Evolutionary conservation across 2,888 invertebrate genomes (phyloP), one percentile per base, ranked within the genome.

Genomic region (Hemicrepidius hirtus): DNA sequence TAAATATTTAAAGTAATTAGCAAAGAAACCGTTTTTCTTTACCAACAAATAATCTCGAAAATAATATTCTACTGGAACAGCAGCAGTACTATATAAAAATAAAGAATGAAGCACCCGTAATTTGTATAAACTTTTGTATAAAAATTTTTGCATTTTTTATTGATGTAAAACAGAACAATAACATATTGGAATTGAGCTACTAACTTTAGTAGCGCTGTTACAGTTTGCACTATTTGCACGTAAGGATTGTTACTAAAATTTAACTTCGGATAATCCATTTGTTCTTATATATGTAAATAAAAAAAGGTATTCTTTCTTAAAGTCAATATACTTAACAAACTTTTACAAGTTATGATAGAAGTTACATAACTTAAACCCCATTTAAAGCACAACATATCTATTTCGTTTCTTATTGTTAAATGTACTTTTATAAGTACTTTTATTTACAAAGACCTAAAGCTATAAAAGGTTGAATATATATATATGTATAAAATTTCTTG

Each of bases 131-230:
- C 9, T 59, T 41, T 60, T 60, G 12, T 60, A 18, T 59, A 59
- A 40, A 60, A 55, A 55, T 9, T 32, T 55, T 21, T 60, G n/a
- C 55, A 24, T 12, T 16, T 41, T 67, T 59, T 57, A 46, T 67
- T 40, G 37, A 68, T 62, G 68, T 68, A 68, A 69, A 68, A 69
- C 69, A 65, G 65, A 66, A 71, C 71, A 71, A 71, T 71, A 71
- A 71, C 40, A 21, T 71, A 60, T 60, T 66, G 71, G 71, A 71
- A 71, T 71, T 71, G 71, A 71, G 60, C 60, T 70, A 65, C 70
- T 35, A 28, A 35, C 32, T 69, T 50, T 16, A 50, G 68, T 69
- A 69, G 55, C 69, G 32, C 53, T 69, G 60, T 69, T 57, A 69
- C 62, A 69, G 35, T 69, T 69, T 68, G 63, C 55, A 62, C 50